Conservation (phyloP, 1,140 invertebrate species). For the Drosophila equinoxialis region DNA sequence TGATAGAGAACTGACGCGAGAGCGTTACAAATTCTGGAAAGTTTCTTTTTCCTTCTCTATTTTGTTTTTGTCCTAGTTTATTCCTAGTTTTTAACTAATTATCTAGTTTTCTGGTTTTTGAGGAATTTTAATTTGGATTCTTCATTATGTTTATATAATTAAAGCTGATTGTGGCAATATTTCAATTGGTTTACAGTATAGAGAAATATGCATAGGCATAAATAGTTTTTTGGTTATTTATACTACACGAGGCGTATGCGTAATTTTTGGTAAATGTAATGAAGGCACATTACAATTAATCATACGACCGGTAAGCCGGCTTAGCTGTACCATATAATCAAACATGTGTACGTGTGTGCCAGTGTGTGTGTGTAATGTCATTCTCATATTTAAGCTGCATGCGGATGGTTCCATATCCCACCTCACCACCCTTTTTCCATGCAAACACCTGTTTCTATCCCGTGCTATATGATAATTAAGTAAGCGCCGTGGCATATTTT, state of each 20-base stretch:
- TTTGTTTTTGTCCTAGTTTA: not conserved
- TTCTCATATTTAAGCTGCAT: slow-evolving; percentile 52
- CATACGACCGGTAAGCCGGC: slow-evolving; percentile 71
- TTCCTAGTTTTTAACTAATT: not conserved
- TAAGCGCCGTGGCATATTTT: slow-evolving; percentile 70
- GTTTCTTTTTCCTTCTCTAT: not conserved
- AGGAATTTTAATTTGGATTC: slow-evolving; percentile 19
- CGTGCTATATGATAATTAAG: slow-evolving; percentile 70
- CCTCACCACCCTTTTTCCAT: slow-evolving; percentile 27
- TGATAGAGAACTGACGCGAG: not conserved
- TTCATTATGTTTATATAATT: slow-evolving; percentile 1
- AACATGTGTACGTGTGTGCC: slow-evolving; percentile 42
- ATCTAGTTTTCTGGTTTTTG: not conserved
- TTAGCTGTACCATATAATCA: slow-evolving; percentile 70
- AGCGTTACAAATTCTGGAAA: not conserved
- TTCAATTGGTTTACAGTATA: slow-evolving; percentile 19
- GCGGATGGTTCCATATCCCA: not conserved
- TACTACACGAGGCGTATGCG: slow-evolving; percentile 23
- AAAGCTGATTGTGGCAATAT: slow-evolving; percentile 24
- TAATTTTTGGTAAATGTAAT: slow-evolving; percentile 51
- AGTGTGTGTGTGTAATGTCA: slow-evolving; percentile 26
- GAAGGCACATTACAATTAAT: slow-evolving; percentile 73
- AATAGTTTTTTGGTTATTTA: slow-evolving; percentile 17
- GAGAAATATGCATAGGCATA: slow-evolving; percentile 10
- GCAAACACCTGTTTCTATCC: not conserved